Percentiles rank a stretch among this genome's conserved stretches.
Conservation (phyloP, 1,140 invertebrate genomes). For the Lamellibrachia luymesi region DNA sequence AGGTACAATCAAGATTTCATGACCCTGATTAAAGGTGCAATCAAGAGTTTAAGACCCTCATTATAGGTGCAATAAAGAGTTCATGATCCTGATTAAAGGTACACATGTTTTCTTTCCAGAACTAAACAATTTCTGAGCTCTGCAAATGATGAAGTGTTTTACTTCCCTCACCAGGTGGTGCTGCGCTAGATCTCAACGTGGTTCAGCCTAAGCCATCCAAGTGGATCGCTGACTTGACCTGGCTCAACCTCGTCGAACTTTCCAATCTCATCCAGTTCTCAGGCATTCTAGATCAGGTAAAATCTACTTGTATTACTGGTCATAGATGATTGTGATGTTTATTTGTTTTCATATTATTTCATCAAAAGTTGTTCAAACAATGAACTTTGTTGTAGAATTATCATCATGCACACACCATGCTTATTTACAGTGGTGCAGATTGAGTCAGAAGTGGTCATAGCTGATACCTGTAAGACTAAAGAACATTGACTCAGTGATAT, state of each 20-base stretch:
- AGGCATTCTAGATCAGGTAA: conserved; percentile 75
- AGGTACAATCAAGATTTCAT: not conserved
- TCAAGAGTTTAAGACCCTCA: not conserved
- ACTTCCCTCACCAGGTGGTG: conserved; percentile 67
- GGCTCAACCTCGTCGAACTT: conserved; percentile 94
- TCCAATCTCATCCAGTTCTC: conserved; percentile 82
- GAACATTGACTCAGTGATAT: too few species aligned
- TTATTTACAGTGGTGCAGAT: too few species aligned
- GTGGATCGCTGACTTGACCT: conserved; percentile 95
- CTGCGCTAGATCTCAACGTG: conserved; percentile 89
- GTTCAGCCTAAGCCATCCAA: conserved; percentile 88
- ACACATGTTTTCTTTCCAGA: not conserved
- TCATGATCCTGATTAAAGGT: not conserved
- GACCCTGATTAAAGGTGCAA: not conserved
- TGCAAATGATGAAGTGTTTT: not conserved
- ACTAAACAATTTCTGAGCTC: not conserved
- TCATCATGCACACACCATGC: too few species aligned
- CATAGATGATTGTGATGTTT: too few species aligned
- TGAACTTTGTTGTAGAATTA: too few species aligned
- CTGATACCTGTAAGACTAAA: too few species aligned
- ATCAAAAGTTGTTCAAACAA: too few species aligned
- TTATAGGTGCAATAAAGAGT: not conserved
- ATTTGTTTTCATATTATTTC: too few species aligned
- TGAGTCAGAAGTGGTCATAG: too few species aligned
- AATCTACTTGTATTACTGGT: not conserved